These are phyloP conservation scores for Callosobruchus maculatus DNA, from an alignment of 2,888 invertebrate genomes.

Conservation along the genomic window DNA sequence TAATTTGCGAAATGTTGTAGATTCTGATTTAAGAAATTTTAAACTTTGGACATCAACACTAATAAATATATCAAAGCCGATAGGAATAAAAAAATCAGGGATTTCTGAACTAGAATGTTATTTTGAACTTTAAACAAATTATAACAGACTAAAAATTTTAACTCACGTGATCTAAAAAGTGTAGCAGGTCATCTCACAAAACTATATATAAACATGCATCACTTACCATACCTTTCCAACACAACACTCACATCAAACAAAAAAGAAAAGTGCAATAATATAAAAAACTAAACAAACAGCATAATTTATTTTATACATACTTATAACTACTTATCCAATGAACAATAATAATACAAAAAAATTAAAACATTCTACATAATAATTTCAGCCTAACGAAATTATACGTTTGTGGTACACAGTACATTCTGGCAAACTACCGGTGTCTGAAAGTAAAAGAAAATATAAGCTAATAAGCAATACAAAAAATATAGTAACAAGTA, in stretches of 20 bases:
- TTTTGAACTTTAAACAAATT: no score
- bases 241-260: conserved; percentile 13
- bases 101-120: no score
- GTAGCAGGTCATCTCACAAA: conserved; percentile 20
- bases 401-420: conserved; percentile 37
- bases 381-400: conserved; percentile 34
- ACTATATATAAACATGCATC: background rate
- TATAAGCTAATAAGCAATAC: conserved; percentile 41
- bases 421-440: conserved; percentile 28
- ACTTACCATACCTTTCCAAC: background rate
- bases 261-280: conserved; percentile 40
- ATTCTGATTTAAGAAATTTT: no score
- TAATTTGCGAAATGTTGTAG: no score
- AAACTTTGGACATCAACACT: no score
- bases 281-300: conserved; percentile 31
- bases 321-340: conserved; percentile 2
- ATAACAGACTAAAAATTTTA: no score
- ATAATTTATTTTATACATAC: conserved; percentile 35
- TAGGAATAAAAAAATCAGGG: no score
- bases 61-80: no score
- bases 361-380: background rate
- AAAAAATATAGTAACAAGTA: conserved; percentile 33
- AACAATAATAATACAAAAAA: conserved; percentile 6
- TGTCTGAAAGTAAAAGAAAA: conserved; percentile 52
- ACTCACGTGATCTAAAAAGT: no score